phyloP scores from a whole-genome alignment of 2,797 vertebrate genomes.

The Anolis apletophallus region DNA sequence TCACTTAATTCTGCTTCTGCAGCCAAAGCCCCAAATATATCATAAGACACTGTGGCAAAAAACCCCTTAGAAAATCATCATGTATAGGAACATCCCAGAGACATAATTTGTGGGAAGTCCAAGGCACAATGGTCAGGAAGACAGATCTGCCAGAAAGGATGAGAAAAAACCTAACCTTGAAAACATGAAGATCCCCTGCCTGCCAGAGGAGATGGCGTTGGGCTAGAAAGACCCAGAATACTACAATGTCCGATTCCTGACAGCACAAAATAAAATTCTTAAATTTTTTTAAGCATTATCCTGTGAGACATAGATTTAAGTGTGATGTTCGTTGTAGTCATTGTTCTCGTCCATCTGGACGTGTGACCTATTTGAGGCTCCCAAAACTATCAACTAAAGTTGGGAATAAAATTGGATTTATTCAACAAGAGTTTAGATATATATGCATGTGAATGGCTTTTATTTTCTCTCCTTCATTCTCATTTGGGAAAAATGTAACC shows the following conservation, averaged over 20 bases:
- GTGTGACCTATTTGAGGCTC: constrained; percentile 7
- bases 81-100: background rate
- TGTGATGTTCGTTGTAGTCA: constrained; percentile 3
- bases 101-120: background rate
- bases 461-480: constrained; percentile 49
- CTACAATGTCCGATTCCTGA: background rate
- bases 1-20: background rate
- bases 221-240: background rate
- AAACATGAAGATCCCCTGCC: background rate
- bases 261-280: background rate
- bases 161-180: background rate
- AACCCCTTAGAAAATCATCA: background rate
- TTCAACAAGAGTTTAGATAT: constrained; percentile 57
- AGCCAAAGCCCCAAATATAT: background rate
- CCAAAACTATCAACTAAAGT: constrained; percentile 23
- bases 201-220: background rate
- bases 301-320: background rate
- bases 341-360: constrained; percentile 16
- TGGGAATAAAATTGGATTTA: constrained; percentile 26
- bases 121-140: background rate
- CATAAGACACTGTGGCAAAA: background rate
- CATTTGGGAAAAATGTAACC: constrained; percentile 49
- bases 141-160: background rate
- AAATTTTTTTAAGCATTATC: constrained; percentile 25
- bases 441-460: constrained; percentile 63